Base-by-base conservation (phyloP, 1,140 invertebrate species). In the Dolichoris vasculosae region DNA sequence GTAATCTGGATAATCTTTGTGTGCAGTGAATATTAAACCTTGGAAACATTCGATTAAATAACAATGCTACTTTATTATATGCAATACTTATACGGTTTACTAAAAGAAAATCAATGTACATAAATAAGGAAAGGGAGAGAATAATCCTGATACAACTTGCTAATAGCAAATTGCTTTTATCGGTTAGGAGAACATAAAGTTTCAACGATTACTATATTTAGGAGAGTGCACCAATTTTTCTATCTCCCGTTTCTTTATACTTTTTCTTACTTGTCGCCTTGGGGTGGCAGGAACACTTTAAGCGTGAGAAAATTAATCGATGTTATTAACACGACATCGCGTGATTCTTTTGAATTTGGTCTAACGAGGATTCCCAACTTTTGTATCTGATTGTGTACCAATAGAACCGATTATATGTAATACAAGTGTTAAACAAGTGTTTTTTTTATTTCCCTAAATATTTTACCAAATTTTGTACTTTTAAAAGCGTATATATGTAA, bases 91-190 rank as follows among this genome's bases (percentile, higher is more conserved):
- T 73, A 38, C 69, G 4, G 69, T 73, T 43, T 26, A 43, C 40
- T 20, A 20, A 43, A 26, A 73, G n/a, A 11, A n/a, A 30, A 30
- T 32, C 0, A 2, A 43, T 73, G 9, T 9, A 43, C 20, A n/a
- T 43, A n/a, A 0, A 26, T 8, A 43, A 9, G 35, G n/a, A 32
- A 30, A 32, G 30, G 35, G 26, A 73, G 69, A 73, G 38, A 73
- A 13, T 71, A 23, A 7, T 26, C 69, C 40, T 8, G 38, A 30
- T 51, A 17, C 30, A 35, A 75, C 46, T 86, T 86, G 88, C 85
- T 90, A 90, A 90, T 89, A 90, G 88, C 89, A 89, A 89, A 88
- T 90, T 89, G 88, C 88, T 90, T 90, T 89, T 86, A 88, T 88
- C 89, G 84, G 86, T 90, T 89, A 87, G 88, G 86, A 76, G 81